Evolutionary conservation across 2,113 vertebrate species (phyloP).

Genomic region (Otus sunia): DNA sequence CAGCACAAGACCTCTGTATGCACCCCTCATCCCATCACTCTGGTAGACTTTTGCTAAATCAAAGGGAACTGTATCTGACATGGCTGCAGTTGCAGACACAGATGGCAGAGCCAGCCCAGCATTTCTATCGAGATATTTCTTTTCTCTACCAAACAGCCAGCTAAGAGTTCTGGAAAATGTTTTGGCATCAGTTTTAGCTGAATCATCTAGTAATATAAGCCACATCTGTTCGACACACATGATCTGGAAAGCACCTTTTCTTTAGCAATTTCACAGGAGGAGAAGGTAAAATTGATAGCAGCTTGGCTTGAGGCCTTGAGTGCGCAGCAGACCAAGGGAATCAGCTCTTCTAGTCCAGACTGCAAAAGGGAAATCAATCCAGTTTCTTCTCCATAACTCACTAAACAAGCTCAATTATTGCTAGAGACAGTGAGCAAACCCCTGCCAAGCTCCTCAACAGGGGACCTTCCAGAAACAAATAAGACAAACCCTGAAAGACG

Average conservation of each 20-base stretch:
- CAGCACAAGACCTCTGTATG: background rate
- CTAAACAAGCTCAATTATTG: background rate
- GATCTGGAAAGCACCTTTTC: slow-evolving; percentile 29
- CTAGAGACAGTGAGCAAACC: background rate
- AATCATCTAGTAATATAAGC: slow-evolving; percentile 21
- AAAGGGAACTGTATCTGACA: background rate
- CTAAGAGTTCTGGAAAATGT: background rate
- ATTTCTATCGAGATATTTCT: background rate
- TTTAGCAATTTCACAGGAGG: slow-evolving; percentile 31
- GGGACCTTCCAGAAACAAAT: background rate
- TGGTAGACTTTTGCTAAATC: background rate
- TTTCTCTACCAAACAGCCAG: background rate
- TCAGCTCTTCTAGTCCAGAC: background rate
- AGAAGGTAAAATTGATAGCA: slow-evolving; percentile 11
- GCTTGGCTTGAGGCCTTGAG: background rate
- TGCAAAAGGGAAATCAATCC: background rate
- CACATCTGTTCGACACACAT: slow-evolving; percentile 26
- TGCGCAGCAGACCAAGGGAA: background rate
- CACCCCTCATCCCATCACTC: background rate
- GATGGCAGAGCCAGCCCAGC: background rate
- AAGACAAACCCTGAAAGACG: background rate
- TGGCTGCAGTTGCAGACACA: background rate
- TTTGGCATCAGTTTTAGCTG: slow-evolving; percentile 22
- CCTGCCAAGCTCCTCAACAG: background rate
- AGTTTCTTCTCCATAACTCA: background rate